Evolutionary conservation across 2,797 vertebrate genomes (phyloP).

Genomic region (Fistularia tabacaria): DNA sequence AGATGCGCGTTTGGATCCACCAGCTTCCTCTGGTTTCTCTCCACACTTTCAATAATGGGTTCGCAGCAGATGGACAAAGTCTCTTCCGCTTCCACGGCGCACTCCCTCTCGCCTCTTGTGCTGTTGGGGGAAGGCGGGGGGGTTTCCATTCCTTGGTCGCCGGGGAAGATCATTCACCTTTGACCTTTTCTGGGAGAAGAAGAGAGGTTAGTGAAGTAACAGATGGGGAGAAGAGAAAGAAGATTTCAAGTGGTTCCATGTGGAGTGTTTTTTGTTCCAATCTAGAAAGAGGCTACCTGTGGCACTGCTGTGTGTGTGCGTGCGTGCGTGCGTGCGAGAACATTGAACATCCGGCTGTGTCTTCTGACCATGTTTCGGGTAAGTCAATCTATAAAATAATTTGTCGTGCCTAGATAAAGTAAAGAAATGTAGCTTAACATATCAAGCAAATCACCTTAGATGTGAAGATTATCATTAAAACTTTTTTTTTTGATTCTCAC

Average conservation of each 20-base stretch:
- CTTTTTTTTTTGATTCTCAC: too few relatives aligned
- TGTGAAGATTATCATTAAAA: too few relatives aligned
- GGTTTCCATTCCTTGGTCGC: slow-evolving; percentile 20
- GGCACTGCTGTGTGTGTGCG: neutral
- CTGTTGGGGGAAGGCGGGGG: slow-evolving; percentile 6
- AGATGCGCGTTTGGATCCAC: too few relatives aligned
- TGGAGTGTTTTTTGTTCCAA: neutral
- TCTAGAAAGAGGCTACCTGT: neutral
- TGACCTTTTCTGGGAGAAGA: slow-evolving; percentile 59
- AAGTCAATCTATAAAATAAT: too few relatives aligned
- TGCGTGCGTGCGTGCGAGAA: neutral
- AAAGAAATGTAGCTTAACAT: too few relatives aligned
- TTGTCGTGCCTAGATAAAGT: too few relatives aligned
- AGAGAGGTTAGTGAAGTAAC: slow-evolving; percentile 7
- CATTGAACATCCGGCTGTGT: too few relatives aligned
- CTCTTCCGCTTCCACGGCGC: neutral
- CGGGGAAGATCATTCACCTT: slow-evolving; percentile 61
- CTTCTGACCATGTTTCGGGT: too few relatives aligned
- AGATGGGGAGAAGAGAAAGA: neutral
- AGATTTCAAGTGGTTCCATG: neutral
- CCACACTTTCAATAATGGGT: too few relatives aligned
- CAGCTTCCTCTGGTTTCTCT: too few relatives aligned
- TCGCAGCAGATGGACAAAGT: too few relatives aligned
- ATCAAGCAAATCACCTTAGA: too few relatives aligned
- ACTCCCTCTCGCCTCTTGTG: neutral